Conservation (phyloP, 2,888 invertebrate genomes). For the Margaritifera margaritifera region DNA sequence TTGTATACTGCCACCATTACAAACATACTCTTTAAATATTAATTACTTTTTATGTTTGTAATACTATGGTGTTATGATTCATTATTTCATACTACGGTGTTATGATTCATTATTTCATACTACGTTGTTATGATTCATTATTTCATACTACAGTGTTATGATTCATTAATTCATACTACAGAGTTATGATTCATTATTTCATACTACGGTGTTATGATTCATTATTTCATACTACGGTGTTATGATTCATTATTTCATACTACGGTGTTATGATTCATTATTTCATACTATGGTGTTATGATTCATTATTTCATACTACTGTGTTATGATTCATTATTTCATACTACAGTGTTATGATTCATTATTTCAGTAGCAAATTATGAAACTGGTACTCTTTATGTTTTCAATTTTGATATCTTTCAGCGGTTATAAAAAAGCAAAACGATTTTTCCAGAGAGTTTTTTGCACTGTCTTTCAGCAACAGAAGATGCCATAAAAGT, state of each 20-base stretch:
- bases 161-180: not conserved
- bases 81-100: not conserved
- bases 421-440: too few species aligned
- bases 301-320: not conserved
- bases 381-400: too few species aligned
- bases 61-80: not conserved
- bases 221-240: not conserved
- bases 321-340: not conserved
- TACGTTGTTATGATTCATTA: not conserved
- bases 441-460: too few species aligned
- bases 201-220: not conserved
- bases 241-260: not conserved
- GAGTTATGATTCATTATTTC: not conserved
- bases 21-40: not conserved
- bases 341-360: not conserved
- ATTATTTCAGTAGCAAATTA: too few species aligned
- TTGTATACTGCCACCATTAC: constrained; percentile 34
- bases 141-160: not conserved
- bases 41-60: constrained; percentile 2
- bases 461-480: too few species aligned
- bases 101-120: not conserved
- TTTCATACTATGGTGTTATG: not conserved
- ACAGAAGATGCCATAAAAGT: too few species aligned
- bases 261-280: not conserved
- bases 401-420: too few species aligned